Evolutionary conservation across 2,113 vertebrate species (phyloP).

Genomic region (Hippoglossus stenolepis): DNA sequence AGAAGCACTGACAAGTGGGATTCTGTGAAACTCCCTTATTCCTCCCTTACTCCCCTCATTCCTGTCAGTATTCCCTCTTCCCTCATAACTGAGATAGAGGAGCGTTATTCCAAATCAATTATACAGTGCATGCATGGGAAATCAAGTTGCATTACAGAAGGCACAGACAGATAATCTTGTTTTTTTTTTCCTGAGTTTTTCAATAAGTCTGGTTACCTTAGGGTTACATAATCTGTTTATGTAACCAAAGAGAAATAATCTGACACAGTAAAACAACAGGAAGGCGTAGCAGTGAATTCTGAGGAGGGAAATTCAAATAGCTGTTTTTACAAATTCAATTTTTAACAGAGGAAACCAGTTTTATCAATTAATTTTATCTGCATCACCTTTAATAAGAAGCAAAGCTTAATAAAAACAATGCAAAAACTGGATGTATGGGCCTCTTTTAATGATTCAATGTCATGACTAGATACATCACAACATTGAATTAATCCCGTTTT

Average conservation of each 20-base stretch:
- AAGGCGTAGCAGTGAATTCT: not conserved
- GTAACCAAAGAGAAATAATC: not conserved
- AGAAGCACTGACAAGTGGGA: not conserved
- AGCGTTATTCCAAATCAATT: conserved; percentile 1
- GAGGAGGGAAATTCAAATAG: not conserved
- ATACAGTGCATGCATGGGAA: not conserved
- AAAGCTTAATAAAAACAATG: not conserved
- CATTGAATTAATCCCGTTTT: too few relatives aligned
- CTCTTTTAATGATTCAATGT: not conserved
- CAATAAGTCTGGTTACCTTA: not conserved
- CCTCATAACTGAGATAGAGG: conserved; percentile 20
- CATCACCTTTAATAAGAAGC: not conserved
- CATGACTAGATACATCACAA: too few relatives aligned
- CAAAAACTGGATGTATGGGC: not conserved
- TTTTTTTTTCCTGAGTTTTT: not conserved
- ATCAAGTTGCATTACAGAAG: not conserved
- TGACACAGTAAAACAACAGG: too few relatives aligned
- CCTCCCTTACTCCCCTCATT: too few relatives aligned
- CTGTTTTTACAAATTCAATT: not conserved
- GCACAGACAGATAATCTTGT: not conserved
- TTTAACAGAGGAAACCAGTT: too few relatives aligned
- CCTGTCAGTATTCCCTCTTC: not conserved
- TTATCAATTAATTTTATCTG: not conserved
- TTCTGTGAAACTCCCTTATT: not conserved
- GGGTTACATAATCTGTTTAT: not conserved